These are phyloP conservation scores for Epinotia demarniana DNA, from an alignment of 2,888 invertebrate species.

Conservation along the genomic window DNA sequence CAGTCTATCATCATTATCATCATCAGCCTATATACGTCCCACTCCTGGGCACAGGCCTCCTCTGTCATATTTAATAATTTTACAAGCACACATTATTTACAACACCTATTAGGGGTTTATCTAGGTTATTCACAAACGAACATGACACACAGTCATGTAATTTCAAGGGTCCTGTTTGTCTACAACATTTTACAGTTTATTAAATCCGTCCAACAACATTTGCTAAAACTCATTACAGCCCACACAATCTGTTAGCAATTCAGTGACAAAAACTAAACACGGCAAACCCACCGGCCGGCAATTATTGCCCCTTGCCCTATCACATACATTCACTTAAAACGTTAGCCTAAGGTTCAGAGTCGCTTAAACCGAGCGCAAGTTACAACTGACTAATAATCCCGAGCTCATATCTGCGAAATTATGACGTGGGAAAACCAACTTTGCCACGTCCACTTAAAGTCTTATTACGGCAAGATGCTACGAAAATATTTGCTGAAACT, in stretches of 20 bases:
- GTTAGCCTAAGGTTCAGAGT: not conserved
- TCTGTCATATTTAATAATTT: too few relatives aligned
- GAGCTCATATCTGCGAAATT: slow-evolving; percentile 15
- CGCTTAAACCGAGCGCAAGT: not conserved
- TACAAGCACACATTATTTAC: too few relatives aligned
- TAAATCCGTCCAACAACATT: slow-evolving; percentile 12
- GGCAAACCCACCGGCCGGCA: slow-evolving; percentile 10
- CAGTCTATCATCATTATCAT: too few relatives aligned
- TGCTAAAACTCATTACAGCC: slow-evolving; percentile 15
- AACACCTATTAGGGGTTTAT: too few relatives aligned
- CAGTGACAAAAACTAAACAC: slow-evolving; percentile 26
- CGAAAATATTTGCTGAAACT: slow-evolving; percentile 22
- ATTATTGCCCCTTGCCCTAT: not conserved
- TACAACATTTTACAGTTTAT: slow-evolving; percentile 1
- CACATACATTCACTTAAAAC: not conserved
- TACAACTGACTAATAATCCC: not conserved
- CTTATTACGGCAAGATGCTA: slow-evolving; percentile 13
- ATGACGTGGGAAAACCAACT: slow-evolving; percentile 37
- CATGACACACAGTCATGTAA: not conserved
- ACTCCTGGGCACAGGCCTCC: too few relatives aligned
- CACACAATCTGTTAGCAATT: slow-evolving; percentile 10
- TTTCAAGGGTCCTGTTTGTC: not conserved
- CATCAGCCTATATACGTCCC: too few relatives aligned
- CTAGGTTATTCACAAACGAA: not conserved
- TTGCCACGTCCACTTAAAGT: slow-evolving; percentile 30